Base-by-base conservation (phyloP, 2,797 vertebrate species). In the Apogon talboti region DNA sequence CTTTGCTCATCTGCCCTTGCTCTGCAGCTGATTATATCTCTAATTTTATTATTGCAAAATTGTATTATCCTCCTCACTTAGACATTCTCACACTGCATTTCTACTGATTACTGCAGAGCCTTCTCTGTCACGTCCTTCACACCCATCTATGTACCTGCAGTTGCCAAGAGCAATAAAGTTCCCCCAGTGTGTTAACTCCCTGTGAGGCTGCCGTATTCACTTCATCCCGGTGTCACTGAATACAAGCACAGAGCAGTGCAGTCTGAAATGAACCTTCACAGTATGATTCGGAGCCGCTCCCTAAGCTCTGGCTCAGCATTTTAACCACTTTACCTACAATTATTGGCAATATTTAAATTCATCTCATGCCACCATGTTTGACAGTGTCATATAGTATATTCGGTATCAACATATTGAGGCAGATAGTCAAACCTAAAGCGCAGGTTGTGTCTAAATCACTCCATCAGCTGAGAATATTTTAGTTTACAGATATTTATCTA, bases 101-200 rank as follows among this genome's bases (percentile, higher is more conserved):
- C 66, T 54, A 40, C 47, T 68, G 72, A 87, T 79, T 77, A 81
- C 61, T 52, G 78, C 78, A 81, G 67, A 62, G 61, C 58, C 10
- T 44, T 48, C 49, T 71, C 68, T 3, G 13, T 77, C 78, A 82
- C 28, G 67, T 84, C 84, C 83, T 85, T 86, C 83, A 87, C 75
- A 78, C 54, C 37, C 47, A 18, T 70, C 64, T 68, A 21, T 77
- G 72, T 77, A 71, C 75, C 75, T 66, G 71, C 58, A 37, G 64
- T 74, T 67, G 82, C 86, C 81, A 28, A 76, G 74, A 74, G 82
- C 79, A 73, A 74, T 82, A 52, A 67, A 72, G 71, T 80, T 83
- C 60, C 82, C 79, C 74, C 14, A 41, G 82, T 73, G 81, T 54
- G 66, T 79, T 67, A 60, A 66, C 58, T 74, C 66, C 73, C 75